phyloP scores from a whole-genome alignment of 2,113 vertebrate genomes.

The Hippolais icterina region DNA sequence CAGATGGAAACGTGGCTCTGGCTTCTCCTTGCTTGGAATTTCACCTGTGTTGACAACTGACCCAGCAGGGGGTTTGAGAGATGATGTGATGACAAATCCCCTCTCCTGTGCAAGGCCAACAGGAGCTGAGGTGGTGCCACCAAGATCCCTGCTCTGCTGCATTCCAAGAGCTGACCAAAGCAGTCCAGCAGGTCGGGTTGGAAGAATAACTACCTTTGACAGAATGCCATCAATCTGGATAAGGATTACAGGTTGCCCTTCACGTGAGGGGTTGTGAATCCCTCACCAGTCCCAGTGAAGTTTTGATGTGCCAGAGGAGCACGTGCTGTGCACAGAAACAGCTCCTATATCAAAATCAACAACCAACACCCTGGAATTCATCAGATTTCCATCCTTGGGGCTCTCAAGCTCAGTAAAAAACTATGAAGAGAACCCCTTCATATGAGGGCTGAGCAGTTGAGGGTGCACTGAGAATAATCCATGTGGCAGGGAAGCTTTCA shows the following conservation, averaged over 20 bases:
- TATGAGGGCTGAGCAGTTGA: not conserved
- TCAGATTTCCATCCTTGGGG: not conserved
- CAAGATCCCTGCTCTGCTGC: not conserved
- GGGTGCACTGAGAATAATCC: not conserved
- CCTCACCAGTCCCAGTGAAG: not conserved
- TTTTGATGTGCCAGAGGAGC: not conserved
- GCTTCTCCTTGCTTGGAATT: not conserved
- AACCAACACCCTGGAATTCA: not conserved
- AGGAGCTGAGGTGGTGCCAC: not conserved
- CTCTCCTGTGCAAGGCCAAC: not conserved
- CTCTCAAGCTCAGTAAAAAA: not conserved
- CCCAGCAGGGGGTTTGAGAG: not conserved
- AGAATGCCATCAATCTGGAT: not conserved
- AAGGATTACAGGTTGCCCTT: not conserved
- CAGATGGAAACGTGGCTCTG: not conserved
- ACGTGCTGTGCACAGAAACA: not conserved
- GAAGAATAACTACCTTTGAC: not conserved
- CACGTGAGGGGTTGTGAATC: not conserved
- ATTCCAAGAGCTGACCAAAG: not conserved
- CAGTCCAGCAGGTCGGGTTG: not conserved
- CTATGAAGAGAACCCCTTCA: accelerated
- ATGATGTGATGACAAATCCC: not conserved
- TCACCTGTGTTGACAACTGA: not conserved
- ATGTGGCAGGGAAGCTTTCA: not conserved
- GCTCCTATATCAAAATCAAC: not conserved